Evolutionary conservation across 2,113 vertebrate genomes (phyloP), one percentile per base, ranked within the genome.

Genomic region (Leucosticte australis): DNA sequence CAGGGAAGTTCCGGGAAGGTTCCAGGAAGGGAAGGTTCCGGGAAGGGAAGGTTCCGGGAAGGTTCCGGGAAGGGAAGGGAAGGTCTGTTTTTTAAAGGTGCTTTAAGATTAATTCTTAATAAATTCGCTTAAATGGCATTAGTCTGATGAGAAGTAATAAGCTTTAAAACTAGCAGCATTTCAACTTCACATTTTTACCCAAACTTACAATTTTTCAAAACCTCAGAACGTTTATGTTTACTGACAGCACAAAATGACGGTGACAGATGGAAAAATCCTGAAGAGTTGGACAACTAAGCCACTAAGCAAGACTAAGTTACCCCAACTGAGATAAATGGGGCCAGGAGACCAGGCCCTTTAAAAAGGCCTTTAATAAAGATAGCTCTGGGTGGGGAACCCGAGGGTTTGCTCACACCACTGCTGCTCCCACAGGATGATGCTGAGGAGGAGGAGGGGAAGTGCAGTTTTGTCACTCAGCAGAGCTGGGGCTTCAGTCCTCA

Each of bases 261-360:
- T 8, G 8, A 39, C 3, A 52, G 20, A 71, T 7, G 1, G 5
- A 67, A 13, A 65, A 83, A 63, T 5, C 1, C 0, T 10, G 14
- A 24, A 68, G 39, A 27, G 11, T 3, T 49, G 30, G 3, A 60
- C 11, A 60, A 49, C 13, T 5, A 16, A 35, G 42, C 6, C 27
- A 62, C 28, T 5, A 13, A 26, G 13, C 19, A 23, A 2, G 28
- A 30, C 31, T 39, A 33, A 86, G 28, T 3, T 50, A 80, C 4
- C 23, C 27, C 0, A 4, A 41, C 41, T 41, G 41, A 41, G 13
- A 42, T 42, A 42, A 42, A 14, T 3, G 7, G 41, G 15, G 14
- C 6, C 41, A 7, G 41, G 15, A 42, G 15, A 42, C 15, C 41
- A 42, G 15, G 15, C 15, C 41, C 41, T 42, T 42, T 42, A 42